phyloP scores from a whole-genome alignment of 2,888 invertebrate species.

The Lamellibrachia satsuma region DNA sequence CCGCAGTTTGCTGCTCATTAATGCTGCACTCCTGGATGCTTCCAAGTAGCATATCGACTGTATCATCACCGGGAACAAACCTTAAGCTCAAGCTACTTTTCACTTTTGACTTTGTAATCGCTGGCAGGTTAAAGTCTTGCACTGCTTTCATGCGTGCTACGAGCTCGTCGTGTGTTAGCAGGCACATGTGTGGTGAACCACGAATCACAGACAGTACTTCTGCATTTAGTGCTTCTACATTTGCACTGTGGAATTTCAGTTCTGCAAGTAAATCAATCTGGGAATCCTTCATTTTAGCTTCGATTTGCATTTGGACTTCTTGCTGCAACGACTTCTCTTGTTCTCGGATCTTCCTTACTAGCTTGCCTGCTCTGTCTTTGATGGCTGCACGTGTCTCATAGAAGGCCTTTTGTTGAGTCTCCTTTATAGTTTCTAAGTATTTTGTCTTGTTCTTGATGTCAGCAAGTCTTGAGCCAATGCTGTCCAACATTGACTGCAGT shows the following conservation, averaged over 20 bases:
- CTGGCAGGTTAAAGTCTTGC: conserved; percentile 30
- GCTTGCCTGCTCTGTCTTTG: conserved; percentile 32
- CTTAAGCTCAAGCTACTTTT: conserved; percentile 29
- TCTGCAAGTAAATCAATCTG: conserved; percentile 41
- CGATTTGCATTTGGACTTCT: conserved; percentile 37
- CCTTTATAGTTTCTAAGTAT: conserved; percentile 40
- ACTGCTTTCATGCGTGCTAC: conserved; percentile 30
- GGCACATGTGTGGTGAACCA: conserved; percentile 39
- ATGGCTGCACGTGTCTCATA: conserved; percentile 38
- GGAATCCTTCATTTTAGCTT: conserved; percentile 33
- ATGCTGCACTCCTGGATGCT: conserved; percentile 37
- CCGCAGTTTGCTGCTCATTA: conserved; percentile 22
- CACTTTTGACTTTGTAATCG: not conserved
- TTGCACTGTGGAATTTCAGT: conserved; percentile 37
- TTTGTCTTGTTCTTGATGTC: conserved; percentile 39
- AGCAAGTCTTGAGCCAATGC: conserved; percentile 31
- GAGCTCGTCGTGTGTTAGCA: conserved; percentile 39
- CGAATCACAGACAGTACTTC: conserved; percentile 38
- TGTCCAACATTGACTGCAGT: conserved; percentile 31
- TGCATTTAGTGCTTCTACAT: conserved; percentile 34
- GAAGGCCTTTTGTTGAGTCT: conserved; percentile 39
- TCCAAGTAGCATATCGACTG: conserved; percentile 34
- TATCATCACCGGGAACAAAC: conserved; percentile 36
- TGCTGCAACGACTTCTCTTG: conserved; percentile 37
- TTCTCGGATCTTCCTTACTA: conserved; percentile 34